phyloP scores from a whole-genome alignment of 2,113 vertebrate genomes.

The Coturnix japonica region DNA sequence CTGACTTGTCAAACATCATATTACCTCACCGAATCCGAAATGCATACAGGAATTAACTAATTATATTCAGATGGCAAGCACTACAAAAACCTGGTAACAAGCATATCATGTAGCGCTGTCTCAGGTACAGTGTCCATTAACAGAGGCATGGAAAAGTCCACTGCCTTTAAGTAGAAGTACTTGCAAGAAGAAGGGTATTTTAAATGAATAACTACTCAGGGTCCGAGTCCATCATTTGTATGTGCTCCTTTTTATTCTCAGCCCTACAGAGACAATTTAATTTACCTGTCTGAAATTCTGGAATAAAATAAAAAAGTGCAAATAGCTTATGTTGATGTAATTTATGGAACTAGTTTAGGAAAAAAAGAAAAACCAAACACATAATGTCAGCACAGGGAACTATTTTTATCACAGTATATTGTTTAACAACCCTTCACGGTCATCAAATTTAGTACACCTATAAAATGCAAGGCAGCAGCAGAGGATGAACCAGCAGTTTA shows the following conservation, averaged over 20 bases:
- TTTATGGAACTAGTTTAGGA: conserved; percentile 68
- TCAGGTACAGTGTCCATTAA: background rate
- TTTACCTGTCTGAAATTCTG: conserved; percentile 30
- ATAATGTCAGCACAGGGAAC: conserved; percentile 76
- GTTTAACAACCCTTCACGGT: conserved; percentile 76
- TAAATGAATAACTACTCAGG: background rate
- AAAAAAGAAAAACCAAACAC: too few relatives aligned
- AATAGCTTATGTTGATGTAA: conserved; percentile 64
- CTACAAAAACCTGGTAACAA: background rate
- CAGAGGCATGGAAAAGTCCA: background rate
- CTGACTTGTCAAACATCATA: background rate
- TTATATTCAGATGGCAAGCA: background rate
- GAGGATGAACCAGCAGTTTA: conserved; percentile 73
- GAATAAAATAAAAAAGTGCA: background rate
- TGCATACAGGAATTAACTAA: background rate
- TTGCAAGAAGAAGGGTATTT: background rate
- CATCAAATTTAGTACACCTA: conserved; percentile 77
- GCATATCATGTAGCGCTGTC: background rate
- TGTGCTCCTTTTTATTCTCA: background rate
- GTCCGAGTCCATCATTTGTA: background rate
- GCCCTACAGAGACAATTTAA: background rate
- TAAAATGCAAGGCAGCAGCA: conserved; percentile 74
- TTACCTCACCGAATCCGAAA: background rate
- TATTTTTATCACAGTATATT: conserved; percentile 77
- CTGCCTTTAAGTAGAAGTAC: background rate